These are phyloP conservation scores for Miichthys miiuy DNA, from an alignment of 2,797 vertebrate species.

Conservation along the genomic window DNA sequence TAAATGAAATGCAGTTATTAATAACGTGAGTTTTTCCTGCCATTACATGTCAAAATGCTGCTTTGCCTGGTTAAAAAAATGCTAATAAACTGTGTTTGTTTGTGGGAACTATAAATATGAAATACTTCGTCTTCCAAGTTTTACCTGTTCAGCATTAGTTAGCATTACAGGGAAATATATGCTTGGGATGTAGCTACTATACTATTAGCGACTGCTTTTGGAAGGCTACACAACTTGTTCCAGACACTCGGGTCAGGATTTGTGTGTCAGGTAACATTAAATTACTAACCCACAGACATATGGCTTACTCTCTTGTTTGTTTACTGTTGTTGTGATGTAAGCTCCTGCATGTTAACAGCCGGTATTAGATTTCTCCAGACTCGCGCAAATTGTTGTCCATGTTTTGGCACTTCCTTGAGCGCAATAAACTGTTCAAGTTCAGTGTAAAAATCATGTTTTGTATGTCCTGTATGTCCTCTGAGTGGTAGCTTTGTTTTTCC, in stretches of 20 bases:
- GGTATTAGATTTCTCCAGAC: no score
- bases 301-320: no score
- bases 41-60: background rate
- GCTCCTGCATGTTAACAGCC: no score
- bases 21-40: conserved; percentile 3
- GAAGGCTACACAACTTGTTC: background rate
- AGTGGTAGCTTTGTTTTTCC: background rate
- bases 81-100: background rate
- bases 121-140: background rate
- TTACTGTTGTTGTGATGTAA: no score
- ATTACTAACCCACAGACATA: no score
- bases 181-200: background rate
- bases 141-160: background rate
- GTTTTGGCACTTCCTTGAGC: background rate
- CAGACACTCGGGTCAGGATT: no score
- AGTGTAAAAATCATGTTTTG: background rate
- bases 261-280: no score
- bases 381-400: no score
- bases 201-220: background rate
- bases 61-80: background rate
- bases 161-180: background rate
- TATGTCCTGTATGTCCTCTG: background rate
- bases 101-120: background rate
- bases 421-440: background rate
- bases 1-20: conserved; percentile 13